Evolutionary conservation across 2,888 invertebrate species (phyloP), one percentile per base, ranked within the genome.

Genomic region (Aproaerema taeniolella): DNA sequence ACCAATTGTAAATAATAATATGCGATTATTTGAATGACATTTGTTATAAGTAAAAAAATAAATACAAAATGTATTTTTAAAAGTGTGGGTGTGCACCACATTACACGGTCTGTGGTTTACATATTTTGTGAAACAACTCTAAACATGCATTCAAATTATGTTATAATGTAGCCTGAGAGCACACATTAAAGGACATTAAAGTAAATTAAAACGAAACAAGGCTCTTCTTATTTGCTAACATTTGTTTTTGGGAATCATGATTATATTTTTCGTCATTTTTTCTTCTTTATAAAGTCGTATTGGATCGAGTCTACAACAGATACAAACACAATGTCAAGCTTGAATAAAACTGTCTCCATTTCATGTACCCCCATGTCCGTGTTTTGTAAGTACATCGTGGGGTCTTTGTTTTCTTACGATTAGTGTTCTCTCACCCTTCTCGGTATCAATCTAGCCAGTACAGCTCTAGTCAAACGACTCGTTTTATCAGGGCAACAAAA

Each of bases 401-500:
- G n/a, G n/a, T n/a, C n/a, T n/a, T n/a, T n/a, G n/a, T n/a, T n/a
- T n/a, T n/a, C n/a, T n/a, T n/a, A n/a, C n/a, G n/a, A n/a, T n/a
- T n/a, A n/a, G n/a, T n/a, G n/a, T 26, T n/a, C 28, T 35, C 35
- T 15, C 16, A 12, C 28, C 16, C 10, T 26, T n/a, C 26, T 9
- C 31, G 7, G 35, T 24, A 37, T 38, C 67, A 67, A 68, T 66
- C 66, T 58, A 5, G 8, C 26, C 8, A 26, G n/a, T n/a, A n/a
- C n/a, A n/a, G 16, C 62, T 61, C 68, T 68, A 72, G 72, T 72
- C 67, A 71, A 73, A 69, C 67, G 66, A 62, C 58, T 67, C 67
- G 64, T 72, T 75, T 76, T 76, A 80, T 78, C 73, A 69, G 55
- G 57, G 54, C 67, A 77, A 79, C 75, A 78, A 79, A 77, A 74